Evolutionary conservation across 2,888 invertebrate genomes (phyloP).

Genomic region (Colostygia pectinataria): DNA sequence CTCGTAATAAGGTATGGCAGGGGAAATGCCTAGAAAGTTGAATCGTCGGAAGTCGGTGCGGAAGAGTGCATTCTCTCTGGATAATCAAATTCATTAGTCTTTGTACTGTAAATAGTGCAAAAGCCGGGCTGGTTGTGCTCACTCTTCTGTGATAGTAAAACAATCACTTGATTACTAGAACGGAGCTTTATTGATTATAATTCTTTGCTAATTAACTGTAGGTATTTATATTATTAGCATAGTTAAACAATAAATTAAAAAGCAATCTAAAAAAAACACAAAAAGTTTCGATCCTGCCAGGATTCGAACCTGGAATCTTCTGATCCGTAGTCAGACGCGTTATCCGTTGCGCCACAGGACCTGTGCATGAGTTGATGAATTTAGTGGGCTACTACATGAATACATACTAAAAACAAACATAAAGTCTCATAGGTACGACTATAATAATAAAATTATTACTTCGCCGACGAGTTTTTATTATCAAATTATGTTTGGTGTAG

Average conservation of each 20-base stretch:
- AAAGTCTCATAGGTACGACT: no score
- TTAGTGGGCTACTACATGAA: not conserved
- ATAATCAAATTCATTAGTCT: conserved; percentile 77
- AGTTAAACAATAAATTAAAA: not conserved
- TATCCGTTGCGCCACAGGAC: conserved; percentile 86
- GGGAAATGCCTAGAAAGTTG: conserved; percentile 35
- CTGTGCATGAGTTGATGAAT: fast-evolving
- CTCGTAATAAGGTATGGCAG: conserved; percentile 22
- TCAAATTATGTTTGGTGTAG: no score
- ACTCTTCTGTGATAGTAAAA: conserved; percentile 11
- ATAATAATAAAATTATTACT: no score
- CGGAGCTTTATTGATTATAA: conserved; percentile 4
- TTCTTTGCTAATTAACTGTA: no score
- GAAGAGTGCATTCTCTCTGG: conserved; percentile 59
- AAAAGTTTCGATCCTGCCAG: conserved; percentile 74
- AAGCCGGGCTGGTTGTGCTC: conserved; percentile 37
- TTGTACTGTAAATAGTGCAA: conserved; percentile 59
- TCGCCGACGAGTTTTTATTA: no score
- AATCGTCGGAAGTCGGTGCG: conserved; percentile 50
- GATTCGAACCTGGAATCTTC: conserved; percentile 87
- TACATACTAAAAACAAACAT: no score
- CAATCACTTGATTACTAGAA: conserved; percentile 4
- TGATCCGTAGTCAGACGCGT: conserved; percentile 89
- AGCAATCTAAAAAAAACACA: conserved; percentile 17
- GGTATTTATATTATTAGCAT: no score